These are phyloP conservation scores for Catocala fraxini DNA, from an alignment of 2,888 invertebrate species.

Conservation along the genomic window DNA sequence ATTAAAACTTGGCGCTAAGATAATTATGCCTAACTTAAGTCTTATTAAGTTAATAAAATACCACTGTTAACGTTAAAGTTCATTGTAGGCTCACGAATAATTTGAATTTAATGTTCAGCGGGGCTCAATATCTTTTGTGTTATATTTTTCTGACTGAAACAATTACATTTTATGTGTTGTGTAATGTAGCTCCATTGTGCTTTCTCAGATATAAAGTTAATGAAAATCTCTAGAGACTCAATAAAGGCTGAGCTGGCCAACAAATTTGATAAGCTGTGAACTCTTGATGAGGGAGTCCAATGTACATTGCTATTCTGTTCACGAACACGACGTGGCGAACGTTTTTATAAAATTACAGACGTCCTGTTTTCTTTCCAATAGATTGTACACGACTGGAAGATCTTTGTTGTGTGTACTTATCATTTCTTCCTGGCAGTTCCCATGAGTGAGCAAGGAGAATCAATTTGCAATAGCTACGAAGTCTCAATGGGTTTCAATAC, in stretches of 20 bases:
- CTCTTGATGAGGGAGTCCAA: constrained; percentile 36
- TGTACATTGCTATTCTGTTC: constrained; percentile 40
- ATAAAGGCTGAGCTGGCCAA: constrained; percentile 42
- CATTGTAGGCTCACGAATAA: constrained; percentile 39
- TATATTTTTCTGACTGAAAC: constrained; percentile 46
- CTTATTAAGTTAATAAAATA: constrained; percentile 47
- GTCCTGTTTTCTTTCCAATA: constrained; percentile 36
- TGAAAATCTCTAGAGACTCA: constrained; percentile 56
- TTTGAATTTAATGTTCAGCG: constrained; percentile 42
- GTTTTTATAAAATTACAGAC: constrained; percentile 38
- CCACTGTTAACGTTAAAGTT: constrained; percentile 27
- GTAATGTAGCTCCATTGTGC: constrained; percentile 39
- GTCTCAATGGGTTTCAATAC: background rate
- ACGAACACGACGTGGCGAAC: constrained; percentile 25
- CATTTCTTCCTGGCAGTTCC: constrained; percentile 1
- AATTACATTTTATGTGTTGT: constrained; percentile 46
- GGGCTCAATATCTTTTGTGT: constrained; percentile 40
- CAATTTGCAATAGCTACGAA: background rate
- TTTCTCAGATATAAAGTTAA: constrained; percentile 54
- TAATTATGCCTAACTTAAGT: constrained; percentile 40
- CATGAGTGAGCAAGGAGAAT: background rate
- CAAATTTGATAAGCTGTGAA: constrained; percentile 54
- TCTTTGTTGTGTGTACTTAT: constrained; percentile 19
- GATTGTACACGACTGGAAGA: constrained; percentile 34
- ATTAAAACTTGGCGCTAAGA: constrained; percentile 38